phyloP scores from a whole-genome alignment of 2,888 invertebrate genomes.

The Acronicta psi region DNA sequence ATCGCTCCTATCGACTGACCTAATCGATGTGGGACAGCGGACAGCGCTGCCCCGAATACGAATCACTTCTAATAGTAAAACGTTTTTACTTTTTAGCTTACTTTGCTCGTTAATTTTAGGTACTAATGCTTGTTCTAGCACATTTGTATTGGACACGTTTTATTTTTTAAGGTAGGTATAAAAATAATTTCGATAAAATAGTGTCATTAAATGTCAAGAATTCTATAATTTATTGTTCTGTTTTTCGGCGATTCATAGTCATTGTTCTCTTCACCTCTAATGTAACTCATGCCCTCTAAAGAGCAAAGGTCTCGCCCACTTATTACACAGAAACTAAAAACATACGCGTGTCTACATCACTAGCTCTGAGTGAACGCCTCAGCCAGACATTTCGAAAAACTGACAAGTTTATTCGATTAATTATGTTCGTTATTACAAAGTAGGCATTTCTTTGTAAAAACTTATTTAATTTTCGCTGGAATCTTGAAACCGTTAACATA shows the following conservation, averaged over 20 bases:
- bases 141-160: not conserved
- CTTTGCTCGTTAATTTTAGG: slow-evolving; percentile 33
- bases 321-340: too few relatives aligned
- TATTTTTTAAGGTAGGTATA: too few relatives aligned
- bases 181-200: not conserved
- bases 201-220: not conserved
- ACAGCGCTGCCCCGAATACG: slow-evolving; percentile 38
- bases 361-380: too few relatives aligned
- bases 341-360: too few relatives aligned
- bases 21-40: slow-evolving; percentile 46
- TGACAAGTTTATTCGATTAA: not conserved
- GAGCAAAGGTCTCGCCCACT: too few relatives aligned
- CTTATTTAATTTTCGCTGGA: too few relatives aligned
- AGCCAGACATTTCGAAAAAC: not conserved
- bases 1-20: slow-evolving; percentile 47
- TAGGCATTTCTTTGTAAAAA: too few relatives aligned
- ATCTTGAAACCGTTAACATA: too few relatives aligned
- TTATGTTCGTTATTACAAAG: too few relatives aligned
- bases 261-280: too few relatives aligned
- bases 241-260: not conserved
- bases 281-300: too few relatives aligned
- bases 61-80: slow-evolving; percentile 37
- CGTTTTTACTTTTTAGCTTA: slow-evolving; percentile 42
- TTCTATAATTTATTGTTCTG: not conserved
- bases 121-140: slow-evolving; percentile 19